These are phyloP conservation scores for Falco concolor DNA, from an alignment of 2,797 vertebrate genomes.

Conservation along the genomic window DNA sequence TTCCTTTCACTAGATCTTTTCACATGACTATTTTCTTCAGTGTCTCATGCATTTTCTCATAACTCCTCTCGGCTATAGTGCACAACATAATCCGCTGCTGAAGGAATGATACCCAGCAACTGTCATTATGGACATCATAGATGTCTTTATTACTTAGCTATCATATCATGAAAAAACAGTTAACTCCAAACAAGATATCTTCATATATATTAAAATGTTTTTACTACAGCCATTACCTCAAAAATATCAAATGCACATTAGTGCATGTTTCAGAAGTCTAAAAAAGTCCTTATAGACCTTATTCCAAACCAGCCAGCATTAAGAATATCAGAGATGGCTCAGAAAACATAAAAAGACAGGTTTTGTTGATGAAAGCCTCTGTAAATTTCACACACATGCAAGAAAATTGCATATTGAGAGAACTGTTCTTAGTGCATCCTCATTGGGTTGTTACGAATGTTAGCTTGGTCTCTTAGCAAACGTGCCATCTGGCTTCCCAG, in stretches of 20 bases:
- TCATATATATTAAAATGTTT: not conserved
- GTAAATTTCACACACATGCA: not conserved
- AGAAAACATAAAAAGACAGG: not conserved
- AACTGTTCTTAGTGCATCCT: not conserved
- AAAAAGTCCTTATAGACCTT: not conserved
- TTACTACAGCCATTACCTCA: not conserved
- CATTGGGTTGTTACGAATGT: not conserved
- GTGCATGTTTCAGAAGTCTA: not conserved
- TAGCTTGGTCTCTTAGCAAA: not conserved
- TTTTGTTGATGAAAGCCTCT: not conserved
- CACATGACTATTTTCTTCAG: not conserved
- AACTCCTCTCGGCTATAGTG: not conserved
- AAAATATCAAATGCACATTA: not conserved
- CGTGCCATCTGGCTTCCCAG: not conserved
- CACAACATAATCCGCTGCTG: not conserved
- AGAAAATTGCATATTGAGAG: not conserved
- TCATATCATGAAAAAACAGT: not conserved
- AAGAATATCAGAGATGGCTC: not conserved
- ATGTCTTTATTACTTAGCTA: not conserved
- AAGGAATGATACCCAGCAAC: not conserved
- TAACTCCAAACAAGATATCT: not conserved
- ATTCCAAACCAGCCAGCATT: not conserved
- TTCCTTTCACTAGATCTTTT: not conserved
- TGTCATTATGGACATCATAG: not conserved
- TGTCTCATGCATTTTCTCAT: not conserved